Percentiles rank a stretch among this genome's conserved stretches.
These are phyloP conservation scores for Magallana ariakensis DNA, from an alignment of 1,140 invertebrate species.

Conservation along the genomic window DNA sequence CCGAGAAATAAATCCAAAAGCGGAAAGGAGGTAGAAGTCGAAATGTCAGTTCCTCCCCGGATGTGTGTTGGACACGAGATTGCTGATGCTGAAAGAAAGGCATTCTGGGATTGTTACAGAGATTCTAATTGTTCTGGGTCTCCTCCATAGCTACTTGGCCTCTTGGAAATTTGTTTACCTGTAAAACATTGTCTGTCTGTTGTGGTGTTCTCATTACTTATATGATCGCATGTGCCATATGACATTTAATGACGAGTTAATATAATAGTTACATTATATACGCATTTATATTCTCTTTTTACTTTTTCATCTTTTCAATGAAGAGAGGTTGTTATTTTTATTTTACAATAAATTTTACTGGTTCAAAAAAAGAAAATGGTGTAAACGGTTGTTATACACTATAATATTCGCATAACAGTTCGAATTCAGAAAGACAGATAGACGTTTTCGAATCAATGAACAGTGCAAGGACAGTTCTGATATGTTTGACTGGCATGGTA, in stretches of 20 bases:
- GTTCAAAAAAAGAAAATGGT: too few relatives aligned
- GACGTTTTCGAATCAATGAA: too few relatives aligned
- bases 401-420: too few relatives aligned
- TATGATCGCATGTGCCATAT: neutral
- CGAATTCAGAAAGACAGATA: too few relatives aligned
- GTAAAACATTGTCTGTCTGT: neutral
- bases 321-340: too few relatives aligned
- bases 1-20: neutral
- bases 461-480: too few relatives aligned
- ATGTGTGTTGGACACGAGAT: constrained; percentile 31
- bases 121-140: constrained; percentile 45
- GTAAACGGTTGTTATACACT: too few relatives aligned
- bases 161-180: neutral
- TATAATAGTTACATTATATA: neutral
- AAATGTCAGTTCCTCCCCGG: neutral
- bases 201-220: neutral
- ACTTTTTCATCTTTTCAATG: too few relatives aligned
- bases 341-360: too few relatives aligned
- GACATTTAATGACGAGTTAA: neutral
- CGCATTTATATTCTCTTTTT: too few relatives aligned
- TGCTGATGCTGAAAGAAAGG: constrained; percentile 30
- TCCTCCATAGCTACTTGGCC: neutral
- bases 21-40: neutral
- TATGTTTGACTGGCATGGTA: too few relatives aligned
- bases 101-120: constrained; percentile 53